Base-by-base conservation (phyloP, 2,888 invertebrate species). In the Nezara viridula region DNA sequence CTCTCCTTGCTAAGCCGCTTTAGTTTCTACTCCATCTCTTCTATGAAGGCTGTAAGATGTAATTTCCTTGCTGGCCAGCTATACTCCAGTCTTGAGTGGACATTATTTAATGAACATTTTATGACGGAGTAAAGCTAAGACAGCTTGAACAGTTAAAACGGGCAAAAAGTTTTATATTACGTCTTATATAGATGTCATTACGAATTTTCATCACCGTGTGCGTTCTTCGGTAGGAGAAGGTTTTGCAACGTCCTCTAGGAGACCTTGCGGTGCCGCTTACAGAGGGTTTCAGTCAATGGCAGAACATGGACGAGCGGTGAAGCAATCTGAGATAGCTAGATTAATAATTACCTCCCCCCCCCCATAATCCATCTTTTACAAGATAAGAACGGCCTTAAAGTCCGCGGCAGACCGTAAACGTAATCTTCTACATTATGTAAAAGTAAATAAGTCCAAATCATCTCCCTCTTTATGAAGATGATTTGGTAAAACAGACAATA, bases 241-340 rank as follows among this genome's bases (percentile, higher is more conserved):
- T 81, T 44, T 44, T 24, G 81, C 44, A 81, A 81, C 44, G 81
- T 81, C 81, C 81, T 81, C 81, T 40, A 24, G 44, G n/a, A 81
- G 81, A n/a, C 81, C 81, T 81, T 12, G 44, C 14, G n/a, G 44
- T 14, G 6, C 21, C 37, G n/a, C 81, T 47, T 40, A 24, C 44
- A 47, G 44, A 81, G 44, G 40, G 44, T 81, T 44, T 24, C 81
- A 44, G n/a, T n/a, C 44, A 81, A 40, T 44, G 40, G 81, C 81
- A 81, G 81, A 40, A 40, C 81, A n/a, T 21, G 16, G 37, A 19
- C 37, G 19, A 19, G 73, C 19, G 16, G 21, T 40, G 44, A 81
- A 81, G 40, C n/a, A 44, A 81, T n/a, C 14, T 0, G 12, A 47
- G 44, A 81, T 81, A 81, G 24, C 44, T 81, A 2, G 81, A 81